These are phyloP conservation scores for Pocillopora damicornis DNA, from an alignment of 64 coral and sea anemone genomes.

Conservation along the genomic window DNA sequence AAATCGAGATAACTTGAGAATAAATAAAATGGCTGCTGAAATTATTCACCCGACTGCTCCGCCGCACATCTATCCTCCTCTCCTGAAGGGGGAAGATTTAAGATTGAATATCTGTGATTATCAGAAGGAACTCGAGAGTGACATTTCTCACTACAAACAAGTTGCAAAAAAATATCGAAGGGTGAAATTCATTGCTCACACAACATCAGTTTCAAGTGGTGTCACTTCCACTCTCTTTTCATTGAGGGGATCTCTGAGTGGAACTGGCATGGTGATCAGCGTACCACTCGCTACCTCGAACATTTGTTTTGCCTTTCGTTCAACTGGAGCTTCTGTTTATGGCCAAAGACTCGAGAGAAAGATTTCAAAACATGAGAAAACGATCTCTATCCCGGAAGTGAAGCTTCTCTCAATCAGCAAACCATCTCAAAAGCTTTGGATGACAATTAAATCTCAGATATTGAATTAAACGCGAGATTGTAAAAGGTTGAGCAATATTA, in stretches of 20 bases:
- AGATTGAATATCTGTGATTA: too few species aligned
- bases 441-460: neutral
- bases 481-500: neutral
- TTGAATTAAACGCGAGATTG: neutral
- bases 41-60: too few species aligned
- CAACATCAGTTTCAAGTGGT: too few species aligned
- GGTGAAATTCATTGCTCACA: too few species aligned
- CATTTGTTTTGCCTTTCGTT: neutral
- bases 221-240: too few species aligned
- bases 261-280: neutral
- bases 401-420: neutral
- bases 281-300: neutral
- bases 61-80: too few species aligned
- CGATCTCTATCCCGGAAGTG: neutral
- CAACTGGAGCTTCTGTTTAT: neutral
- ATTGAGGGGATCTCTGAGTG: neutral
- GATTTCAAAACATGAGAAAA: conserved; percentile 33
- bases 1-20: too few species aligned
- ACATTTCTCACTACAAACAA: too few species aligned
- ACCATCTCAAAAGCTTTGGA: conserved; percentile 17
- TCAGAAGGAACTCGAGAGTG: too few species aligned
- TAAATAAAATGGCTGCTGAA: too few species aligned
- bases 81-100: too few species aligned
- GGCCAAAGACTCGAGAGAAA: neutral
- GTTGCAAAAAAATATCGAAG: too few species aligned